Conservation (phyloP, 2,797 vertebrate species). For the Sciaenops ocellatus region DNA sequence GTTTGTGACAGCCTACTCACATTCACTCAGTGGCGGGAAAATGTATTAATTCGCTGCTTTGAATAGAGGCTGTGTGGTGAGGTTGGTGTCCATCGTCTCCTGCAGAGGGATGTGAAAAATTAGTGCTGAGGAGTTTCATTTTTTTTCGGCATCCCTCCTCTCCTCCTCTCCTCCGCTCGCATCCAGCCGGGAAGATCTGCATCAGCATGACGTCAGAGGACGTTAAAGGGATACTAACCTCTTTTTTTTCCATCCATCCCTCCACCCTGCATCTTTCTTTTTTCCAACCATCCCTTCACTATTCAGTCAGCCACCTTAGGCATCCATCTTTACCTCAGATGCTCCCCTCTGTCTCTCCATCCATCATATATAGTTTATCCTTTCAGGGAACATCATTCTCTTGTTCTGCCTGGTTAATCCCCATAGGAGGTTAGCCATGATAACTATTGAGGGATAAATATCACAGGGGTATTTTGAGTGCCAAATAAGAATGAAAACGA, state of each 20-base stretch:
- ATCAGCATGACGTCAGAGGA: constrained; percentile 87
- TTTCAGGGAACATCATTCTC: constrained; percentile 19
- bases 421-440: constrained; percentile 26
- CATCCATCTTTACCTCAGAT: constrained; percentile 10
- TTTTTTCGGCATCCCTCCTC: constrained; percentile 64
- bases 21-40: neutral
- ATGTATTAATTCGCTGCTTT: constrained; percentile 8
- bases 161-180: constrained; percentile 60
- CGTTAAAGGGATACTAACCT: constrained; percentile 81
- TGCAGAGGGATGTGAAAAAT: constrained; percentile 26
- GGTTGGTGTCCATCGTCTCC: constrained; percentile 21
- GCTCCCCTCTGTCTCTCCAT: constrained; percentile 16
- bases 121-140: constrained; percentile 55
- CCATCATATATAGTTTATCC: constrained; percentile 27
- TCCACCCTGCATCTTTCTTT: constrained; percentile 17
- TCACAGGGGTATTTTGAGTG: constrained; percentile 13
- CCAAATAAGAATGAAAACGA: constrained; percentile 48
- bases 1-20: constrained; percentile 14
- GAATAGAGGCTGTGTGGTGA: too few relatives aligned
- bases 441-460: constrained; percentile 42
- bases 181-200: constrained; percentile 79
- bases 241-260: neutral
- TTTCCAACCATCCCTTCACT: neutral
- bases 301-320: neutral
- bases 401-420: constrained; percentile 37